Conservation (phyloP, 1,140 invertebrate species). For the Bombus cullumanus region DNA sequence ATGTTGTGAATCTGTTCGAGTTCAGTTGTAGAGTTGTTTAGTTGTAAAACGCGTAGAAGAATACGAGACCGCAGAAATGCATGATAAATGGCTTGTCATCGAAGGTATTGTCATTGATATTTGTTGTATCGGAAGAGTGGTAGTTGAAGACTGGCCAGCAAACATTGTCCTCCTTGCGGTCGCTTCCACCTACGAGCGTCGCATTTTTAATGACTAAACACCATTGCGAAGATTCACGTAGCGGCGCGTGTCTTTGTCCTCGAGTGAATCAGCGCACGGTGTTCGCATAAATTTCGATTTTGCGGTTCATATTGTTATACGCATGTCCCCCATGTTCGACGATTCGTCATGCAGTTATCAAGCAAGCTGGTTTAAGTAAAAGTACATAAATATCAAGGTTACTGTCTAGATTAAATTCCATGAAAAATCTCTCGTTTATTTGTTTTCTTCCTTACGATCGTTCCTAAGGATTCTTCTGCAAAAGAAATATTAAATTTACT, state of each 20-base stretch:
- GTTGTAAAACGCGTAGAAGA: neutral
- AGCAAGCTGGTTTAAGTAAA: neutral
- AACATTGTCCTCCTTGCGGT: constrained; percentile 25
- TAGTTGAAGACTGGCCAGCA: neutral
- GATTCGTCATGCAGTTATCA: neutral
- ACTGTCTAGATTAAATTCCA: neutral
- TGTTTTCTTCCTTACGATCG: too few species aligned
- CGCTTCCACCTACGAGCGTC: constrained; percentile 40
- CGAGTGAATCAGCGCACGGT: constrained; percentile 44
- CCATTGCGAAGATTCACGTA: constrained; percentile 8
- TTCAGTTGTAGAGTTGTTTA: too few species aligned
- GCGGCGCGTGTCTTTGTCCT: constrained; percentile 43
- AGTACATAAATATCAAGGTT: neutral
- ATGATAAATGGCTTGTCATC: neutral
- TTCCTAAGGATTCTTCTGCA: neutral
- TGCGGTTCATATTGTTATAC: neutral
- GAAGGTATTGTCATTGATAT: neutral
- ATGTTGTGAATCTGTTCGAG: neutral
- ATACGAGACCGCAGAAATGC: neutral
- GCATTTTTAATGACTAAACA: constrained; percentile 52
- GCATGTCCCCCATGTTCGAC: neutral
- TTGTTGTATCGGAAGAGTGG: neutral
- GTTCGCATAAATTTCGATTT: constrained; percentile 47
- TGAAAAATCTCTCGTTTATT: neutral
- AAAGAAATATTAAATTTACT: neutral